A percentile compares a stretch with the other conserved stretches of the same genome.
phyloP scores from a whole-genome alignment of 2,113 vertebrate genomes.

The Catharus fuscescens region DNA sequence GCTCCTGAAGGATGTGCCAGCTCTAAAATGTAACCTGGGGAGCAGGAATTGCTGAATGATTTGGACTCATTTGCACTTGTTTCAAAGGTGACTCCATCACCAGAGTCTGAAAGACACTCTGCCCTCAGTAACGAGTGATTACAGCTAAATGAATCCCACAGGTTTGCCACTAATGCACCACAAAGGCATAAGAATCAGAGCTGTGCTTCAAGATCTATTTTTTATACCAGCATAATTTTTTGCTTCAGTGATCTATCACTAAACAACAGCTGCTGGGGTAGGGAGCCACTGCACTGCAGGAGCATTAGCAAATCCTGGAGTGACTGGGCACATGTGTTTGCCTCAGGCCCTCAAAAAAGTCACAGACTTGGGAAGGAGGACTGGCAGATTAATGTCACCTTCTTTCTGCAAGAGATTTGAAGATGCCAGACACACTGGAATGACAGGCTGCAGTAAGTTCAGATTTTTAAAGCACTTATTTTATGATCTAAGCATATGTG shows the following conservation, averaged over 20 bases:
- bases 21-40: slow-evolving; percentile 67
- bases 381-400: slow-evolving; percentile 70
- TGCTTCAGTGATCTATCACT: slow-evolving; percentile 93
- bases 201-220: slow-evolving; percentile 81
- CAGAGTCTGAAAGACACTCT: slow-evolving; percentile 79
- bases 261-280: slow-evolving; percentile 87
- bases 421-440: slow-evolving; percentile 67
- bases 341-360: slow-evolving; percentile 75
- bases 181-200: slow-evolving; percentile 79
- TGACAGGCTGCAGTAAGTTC: slow-evolving; percentile 66
- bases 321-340: slow-evolving; percentile 75
- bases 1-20: slow-evolving; percentile 9
- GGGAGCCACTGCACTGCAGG: slow-evolving; percentile 66
- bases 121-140: slow-evolving; percentile 85
- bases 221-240: slow-evolving; percentile 87
- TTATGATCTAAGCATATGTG: neutral
- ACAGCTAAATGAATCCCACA: slow-evolving; percentile 85
- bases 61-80: slow-evolving; percentile 79
- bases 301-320: slow-evolving; percentile 69
- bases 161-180: slow-evolving; percentile 77
- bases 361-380: slow-evolving; percentile 65
- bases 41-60: slow-evolving; percentile 71
- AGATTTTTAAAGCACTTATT: neutral
- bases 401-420: slow-evolving; percentile 58
- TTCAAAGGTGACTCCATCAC: slow-evolving; percentile 87